These are phyloP conservation scores for Isotomurus palustris DNA, from an alignment of 2,888 invertebrate genomes.

Conservation along the genomic window DNA sequence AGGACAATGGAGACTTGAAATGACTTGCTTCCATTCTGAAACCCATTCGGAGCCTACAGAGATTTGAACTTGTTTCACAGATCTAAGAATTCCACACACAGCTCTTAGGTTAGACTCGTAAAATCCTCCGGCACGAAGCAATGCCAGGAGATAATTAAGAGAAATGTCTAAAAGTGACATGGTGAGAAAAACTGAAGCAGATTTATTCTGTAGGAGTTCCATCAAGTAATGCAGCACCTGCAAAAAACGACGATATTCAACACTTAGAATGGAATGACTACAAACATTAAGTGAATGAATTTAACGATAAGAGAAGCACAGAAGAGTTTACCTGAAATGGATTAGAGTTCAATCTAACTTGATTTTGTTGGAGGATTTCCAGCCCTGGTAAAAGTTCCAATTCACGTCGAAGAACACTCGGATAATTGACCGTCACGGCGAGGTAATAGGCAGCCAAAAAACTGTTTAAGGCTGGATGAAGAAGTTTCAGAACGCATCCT, in stretches of 20 bases:
- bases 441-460: conserved; percentile 58
- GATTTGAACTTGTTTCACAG: conserved; percentile 47
- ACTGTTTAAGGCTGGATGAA: conserved; percentile 55
- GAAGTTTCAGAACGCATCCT: conserved; percentile 49
- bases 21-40: conserved; percentile 44
- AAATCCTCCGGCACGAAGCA: conserved; percentile 55
- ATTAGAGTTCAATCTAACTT: conserved; percentile 24
- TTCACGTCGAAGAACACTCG: conserved; percentile 55
- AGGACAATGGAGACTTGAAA: conserved; percentile 46
- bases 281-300: conserved; percentile 10
- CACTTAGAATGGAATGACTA: too few relatives aligned
- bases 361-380: conserved; percentile 34
- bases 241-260: too few relatives aligned
- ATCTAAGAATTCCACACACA: conserved; percentile 55
- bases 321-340: too few relatives aligned
- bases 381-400: conserved; percentile 54
- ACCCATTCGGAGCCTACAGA: conserved; percentile 43
- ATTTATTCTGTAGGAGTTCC: conserved; percentile 55
- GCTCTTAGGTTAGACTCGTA: conserved; percentile 56
- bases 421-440: conserved; percentile 55
- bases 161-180: conserved; percentile 54
- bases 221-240: conserved; percentile 54
- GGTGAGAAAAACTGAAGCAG: conserved; percentile 53
- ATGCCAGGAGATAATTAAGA: conserved; percentile 54
- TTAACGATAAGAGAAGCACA: too few relatives aligned